phyloP scores from a whole-genome alignment of 2,888 invertebrate genomes.

The Gastracanthus pulcherrimus region DNA sequence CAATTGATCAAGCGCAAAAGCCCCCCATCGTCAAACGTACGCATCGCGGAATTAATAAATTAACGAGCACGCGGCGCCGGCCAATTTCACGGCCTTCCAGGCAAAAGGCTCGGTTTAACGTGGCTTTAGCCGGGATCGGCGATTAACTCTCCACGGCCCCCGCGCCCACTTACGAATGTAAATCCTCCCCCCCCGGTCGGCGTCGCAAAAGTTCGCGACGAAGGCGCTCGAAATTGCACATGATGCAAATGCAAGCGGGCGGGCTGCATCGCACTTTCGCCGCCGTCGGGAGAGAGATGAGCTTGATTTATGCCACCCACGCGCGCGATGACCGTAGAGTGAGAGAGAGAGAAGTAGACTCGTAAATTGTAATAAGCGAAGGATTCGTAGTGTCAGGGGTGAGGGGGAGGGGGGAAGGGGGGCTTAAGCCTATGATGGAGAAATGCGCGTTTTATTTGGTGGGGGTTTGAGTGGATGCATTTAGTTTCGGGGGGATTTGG shows the following conservation, averaged over 20 bases:
- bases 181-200: neutral
- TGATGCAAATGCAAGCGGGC: too few species aligned
- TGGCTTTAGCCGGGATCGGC: slow-evolving; percentile 22
- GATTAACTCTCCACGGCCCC: slow-evolving; percentile 26
- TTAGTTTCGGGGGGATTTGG: too few species aligned
- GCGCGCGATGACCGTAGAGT: slow-evolving; percentile 33
- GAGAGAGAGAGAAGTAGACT: too few species aligned
- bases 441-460: neutral
- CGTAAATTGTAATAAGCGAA: slow-evolving; percentile 37
- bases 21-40: neutral
- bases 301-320: slow-evolving; percentile 65
- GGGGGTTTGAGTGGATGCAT: too few species aligned
- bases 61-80: neutral
- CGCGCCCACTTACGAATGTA: slow-evolving; percentile 25
- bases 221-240: slow-evolving; percentile 60
- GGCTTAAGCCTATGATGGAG: neutral
- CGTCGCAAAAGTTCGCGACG: slow-evolving; percentile 6
- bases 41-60: slow-evolving; percentile 5
- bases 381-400: neutral
- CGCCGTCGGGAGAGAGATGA: slow-evolving; percentile 49
- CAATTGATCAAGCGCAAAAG: too few species aligned
- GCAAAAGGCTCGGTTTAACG: slow-evolving; percentile 47
- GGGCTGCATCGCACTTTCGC: slow-evolving; percentile 63
- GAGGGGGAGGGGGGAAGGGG: neutral
- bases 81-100: slow-evolving; percentile 38